These are phyloP conservation scores for Sesia apiformis DNA, from an alignment of 2,888 invertebrate genomes.

Conservation along the genomic window DNA sequence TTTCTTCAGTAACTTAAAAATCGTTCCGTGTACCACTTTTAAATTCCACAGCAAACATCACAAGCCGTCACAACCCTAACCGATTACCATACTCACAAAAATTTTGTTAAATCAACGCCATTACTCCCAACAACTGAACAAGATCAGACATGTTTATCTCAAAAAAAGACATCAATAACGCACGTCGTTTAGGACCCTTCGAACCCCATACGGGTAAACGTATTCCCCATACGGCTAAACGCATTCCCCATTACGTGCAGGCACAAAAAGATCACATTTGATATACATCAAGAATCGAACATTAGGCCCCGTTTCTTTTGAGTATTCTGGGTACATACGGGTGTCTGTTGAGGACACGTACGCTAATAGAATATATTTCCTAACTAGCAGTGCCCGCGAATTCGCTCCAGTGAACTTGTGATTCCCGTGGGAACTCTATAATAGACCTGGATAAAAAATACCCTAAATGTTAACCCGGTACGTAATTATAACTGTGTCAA, in stretches of 20 bases:
- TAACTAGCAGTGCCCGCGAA: too few species aligned
- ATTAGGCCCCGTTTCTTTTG: conserved; percentile 34
- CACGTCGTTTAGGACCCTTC: conserved; percentile 39
- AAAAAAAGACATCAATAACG: conserved; percentile 61
- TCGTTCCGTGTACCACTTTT: too few species aligned
- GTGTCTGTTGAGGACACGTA: not conserved
- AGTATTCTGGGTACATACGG: conserved; percentile 21
- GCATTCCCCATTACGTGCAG: conserved; percentile 32
- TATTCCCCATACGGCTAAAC: conserved; percentile 23
- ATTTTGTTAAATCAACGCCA: conserved; percentile 35
- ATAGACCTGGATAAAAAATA: too few species aligned
- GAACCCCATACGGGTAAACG: conserved; percentile 22
- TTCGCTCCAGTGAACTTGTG: too few species aligned
- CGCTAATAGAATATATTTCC: not conserved
- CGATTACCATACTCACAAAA: not conserved
- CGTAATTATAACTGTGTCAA: too few species aligned
- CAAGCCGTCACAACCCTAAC: not conserved
- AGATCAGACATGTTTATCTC: conserved; percentile 55
- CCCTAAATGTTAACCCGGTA: too few species aligned
- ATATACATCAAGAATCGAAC: conserved; percentile 68
- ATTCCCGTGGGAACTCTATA: too few species aligned
- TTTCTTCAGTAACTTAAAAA: too few species aligned
- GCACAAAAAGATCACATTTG: conserved; percentile 53
- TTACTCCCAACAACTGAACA: conserved; percentile 15
- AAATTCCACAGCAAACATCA: not conserved